Evolutionary conservation across 2,797 vertebrate species (phyloP), one percentile per base, ranked within the genome.

Genomic region (Anabas testudineus): DNA sequence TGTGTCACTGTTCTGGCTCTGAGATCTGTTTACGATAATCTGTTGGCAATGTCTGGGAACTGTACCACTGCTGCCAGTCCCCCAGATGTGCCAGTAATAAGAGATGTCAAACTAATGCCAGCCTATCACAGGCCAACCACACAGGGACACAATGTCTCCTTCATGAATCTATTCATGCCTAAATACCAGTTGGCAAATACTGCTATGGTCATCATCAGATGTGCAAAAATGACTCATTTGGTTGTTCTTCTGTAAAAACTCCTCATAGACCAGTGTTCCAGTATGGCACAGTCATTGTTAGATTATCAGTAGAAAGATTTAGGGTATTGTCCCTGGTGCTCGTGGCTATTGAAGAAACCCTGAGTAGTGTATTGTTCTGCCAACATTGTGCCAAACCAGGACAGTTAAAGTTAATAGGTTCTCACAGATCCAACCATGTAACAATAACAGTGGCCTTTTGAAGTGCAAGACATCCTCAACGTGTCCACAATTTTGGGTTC

Each of bases 61-160:
- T 14, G 54, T 10, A 42, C 41, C 52, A 6, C 61, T 51, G 57
- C 71, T 81, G 78, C 74, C 70, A 71, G 57, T 39, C 52, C 42
- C 71, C 76, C 82, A 85, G 81, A 84, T 89, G 84, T 72, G 66
- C 28, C 66, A 51, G 56, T 76, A 87, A 87, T 80, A 68, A 74
- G 75, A 80, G 26, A 46, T 75, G 70, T 84, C 81, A 81, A 68
- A 60, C 51, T 43, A 67, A 67, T 62, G 78, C 78, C 69, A 77
- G 34, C 62, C 76, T 51, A 71, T 78, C 70, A 48, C n/a, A 56
- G 56, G 68, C 48, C 71, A 69, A 67, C 48, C 57, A 62, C 61
- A 62, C 42, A 34, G 57, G 54, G 62, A 77, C 72, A 49, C 43
- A 14, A 41, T 43, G 46, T 66, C 65, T 74, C 47, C 62, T 51